Conservation (phyloP, 1,140 invertebrate species). For the Zophobas atratus region DNA sequence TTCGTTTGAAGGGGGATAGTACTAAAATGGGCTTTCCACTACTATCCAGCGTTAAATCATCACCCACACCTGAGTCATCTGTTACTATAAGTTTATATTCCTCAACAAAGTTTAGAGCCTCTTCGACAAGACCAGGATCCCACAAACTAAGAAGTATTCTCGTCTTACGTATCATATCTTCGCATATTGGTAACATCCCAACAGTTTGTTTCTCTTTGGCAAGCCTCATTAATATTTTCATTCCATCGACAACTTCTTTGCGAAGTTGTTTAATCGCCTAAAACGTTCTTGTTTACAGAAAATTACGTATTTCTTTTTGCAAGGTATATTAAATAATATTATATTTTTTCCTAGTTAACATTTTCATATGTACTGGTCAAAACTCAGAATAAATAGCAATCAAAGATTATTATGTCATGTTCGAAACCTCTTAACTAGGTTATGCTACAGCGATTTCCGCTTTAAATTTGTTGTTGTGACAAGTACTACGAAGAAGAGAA, state of each 20-base stretch:
- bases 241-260: conserved; percentile 84
- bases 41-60: conserved; percentile 64
- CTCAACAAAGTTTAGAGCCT: conserved; percentile 86
- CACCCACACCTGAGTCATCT: conserved; percentile 65
- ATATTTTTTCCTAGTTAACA: too few relatives aligned
- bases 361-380: too few relatives aligned
- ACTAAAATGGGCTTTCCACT: conserved; percentile 67
- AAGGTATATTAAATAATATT: too few relatives aligned
- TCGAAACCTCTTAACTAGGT: too few relatives aligned
- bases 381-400: too few relatives aligned
- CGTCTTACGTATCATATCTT: conserved; percentile 85
- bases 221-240: conserved; percentile 80
- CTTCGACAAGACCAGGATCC: conserved; percentile 88
- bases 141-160: conserved; percentile 85
- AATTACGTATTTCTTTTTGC: too few relatives aligned
- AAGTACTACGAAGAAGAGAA: too few relatives aligned
- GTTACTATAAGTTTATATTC: conserved; percentile 76
- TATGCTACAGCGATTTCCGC: too few relatives aligned
- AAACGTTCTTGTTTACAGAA: neutral
- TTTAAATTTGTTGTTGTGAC: too few relatives aligned
- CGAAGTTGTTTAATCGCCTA: conserved; percentile 83
- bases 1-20: conserved; percentile 81
- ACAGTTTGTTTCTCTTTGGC: conserved; percentile 81
- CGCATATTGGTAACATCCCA: conserved; percentile 84
- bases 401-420: too few relatives aligned